Percentiles rank a stretch among this genome's conserved stretches.
phyloP scores from a whole-genome alignment of 2,797 vertebrate genomes.

The Karalla daura region DNA sequence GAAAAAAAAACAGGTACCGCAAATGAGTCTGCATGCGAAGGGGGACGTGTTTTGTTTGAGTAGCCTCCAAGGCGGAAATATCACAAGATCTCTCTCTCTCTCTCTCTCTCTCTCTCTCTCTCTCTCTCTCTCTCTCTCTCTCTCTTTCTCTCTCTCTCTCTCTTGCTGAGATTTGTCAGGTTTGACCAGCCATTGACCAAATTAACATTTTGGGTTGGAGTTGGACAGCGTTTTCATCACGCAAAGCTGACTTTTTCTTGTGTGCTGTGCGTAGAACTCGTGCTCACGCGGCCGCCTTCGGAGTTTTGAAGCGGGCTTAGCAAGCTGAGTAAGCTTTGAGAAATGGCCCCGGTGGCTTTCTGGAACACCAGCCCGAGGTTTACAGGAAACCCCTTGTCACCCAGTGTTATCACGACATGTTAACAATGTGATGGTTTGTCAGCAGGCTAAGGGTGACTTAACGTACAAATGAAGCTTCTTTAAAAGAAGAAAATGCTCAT shows the following conservation, averaged over 20 bases:
- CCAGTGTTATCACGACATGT: neutral
- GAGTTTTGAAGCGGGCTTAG: neutral
- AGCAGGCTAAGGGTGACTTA: neutral
- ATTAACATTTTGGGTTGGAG: neutral
- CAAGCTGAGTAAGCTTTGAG: neutral
- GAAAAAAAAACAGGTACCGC: conserved; percentile 1
- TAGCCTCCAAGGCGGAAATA: neutral
- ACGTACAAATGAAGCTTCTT: neutral
- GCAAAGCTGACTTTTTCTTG: neutral
- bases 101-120: neutral
- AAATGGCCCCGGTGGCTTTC: neutral
- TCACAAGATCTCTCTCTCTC: neutral
- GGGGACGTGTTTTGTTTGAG: neutral
- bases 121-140: neutral
- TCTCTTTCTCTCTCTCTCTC: neutral
- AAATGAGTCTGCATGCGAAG: neutral
- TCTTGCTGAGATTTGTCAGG: neutral
- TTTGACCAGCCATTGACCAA: neutral
- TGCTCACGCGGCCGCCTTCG: neutral
- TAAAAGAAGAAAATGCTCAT: neutral
- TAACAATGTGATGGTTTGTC: neutral
- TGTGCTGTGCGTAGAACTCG: neutral
- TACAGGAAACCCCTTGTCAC: no score
- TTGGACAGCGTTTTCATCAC: no score
- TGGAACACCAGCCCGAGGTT: neutral